phyloP scores from a whole-genome alignment of 2,797 vertebrate genomes.

The Rachycentron canadum region DNA sequence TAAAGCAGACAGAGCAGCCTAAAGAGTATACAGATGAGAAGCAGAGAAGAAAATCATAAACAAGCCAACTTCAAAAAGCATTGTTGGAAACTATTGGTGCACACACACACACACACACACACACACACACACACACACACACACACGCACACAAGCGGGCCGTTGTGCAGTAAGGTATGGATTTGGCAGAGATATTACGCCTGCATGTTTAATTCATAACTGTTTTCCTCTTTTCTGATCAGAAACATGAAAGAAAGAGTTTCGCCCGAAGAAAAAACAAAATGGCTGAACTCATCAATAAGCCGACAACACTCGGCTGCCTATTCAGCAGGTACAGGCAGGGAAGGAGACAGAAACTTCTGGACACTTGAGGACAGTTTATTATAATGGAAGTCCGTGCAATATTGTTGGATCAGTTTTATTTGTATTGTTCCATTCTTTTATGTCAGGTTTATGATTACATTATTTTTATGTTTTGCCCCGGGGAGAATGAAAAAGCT shows the following conservation, averaged over 20 bases:
- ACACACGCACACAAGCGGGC: constrained; percentile 15
- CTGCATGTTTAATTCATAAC: constrained; percentile 81
- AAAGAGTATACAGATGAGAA: constrained; percentile 36
- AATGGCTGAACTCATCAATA: constrained; percentile 85
- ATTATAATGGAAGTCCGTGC: constrained; percentile 42
- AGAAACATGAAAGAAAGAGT: constrained; percentile 79
- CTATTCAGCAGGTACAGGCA: constrained; percentile 62
- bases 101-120: constrained; percentile 21
- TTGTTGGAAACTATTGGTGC: constrained; percentile 58
- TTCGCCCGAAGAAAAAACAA: constrained; percentile 79
- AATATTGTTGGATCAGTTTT: constrained; percentile 30
- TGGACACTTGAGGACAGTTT: constrained; percentile 69
- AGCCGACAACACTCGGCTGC: constrained; percentile 62
- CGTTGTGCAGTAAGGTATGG: constrained; percentile 66
- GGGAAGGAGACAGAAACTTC: constrained; percentile 86
- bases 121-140: constrained; percentile 25
- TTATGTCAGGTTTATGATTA: constrained; percentile 55
- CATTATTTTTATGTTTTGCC: constrained; percentile 68
- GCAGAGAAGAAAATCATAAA: constrained; percentile 32
- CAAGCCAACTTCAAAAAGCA: constrained; percentile 62
- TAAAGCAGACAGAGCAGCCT: constrained; percentile 41
- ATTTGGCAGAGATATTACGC: constrained; percentile 65
- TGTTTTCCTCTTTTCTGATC: constrained; percentile 83
- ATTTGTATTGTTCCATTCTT: constrained; percentile 57
- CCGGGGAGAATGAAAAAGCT: constrained; percentile 38